These are phyloP conservation scores for Maccullochella peelii DNA, from an alignment of 2,113 vertebrate species.

Conservation along the genomic window DNA sequence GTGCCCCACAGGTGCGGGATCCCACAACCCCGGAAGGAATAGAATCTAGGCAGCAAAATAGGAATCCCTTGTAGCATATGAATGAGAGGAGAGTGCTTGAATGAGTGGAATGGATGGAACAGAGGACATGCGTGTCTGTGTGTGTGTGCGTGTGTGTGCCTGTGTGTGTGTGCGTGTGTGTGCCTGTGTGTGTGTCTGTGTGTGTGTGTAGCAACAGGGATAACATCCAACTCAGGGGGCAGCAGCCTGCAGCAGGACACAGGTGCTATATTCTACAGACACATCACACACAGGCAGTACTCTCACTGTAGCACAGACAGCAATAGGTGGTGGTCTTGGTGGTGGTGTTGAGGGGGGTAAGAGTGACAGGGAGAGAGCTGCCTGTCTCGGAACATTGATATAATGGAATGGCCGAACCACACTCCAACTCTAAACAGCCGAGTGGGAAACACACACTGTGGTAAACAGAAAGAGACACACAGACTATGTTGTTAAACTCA, in stretches of 20 bases:
- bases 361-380: constrained; percentile 31
- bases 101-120: constrained; percentile 33
- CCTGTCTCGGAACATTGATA: constrained; percentile 30
- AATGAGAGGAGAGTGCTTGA: constrained; percentile 63
- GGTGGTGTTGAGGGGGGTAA: not conserved
- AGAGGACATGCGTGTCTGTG: not conserved
- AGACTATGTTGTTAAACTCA: not conserved
- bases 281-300: constrained; percentile 36
- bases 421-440: not conserved
- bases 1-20: constrained; percentile 65
- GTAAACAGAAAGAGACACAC: constrained; percentile 3
- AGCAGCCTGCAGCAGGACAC: constrained; percentile 51
- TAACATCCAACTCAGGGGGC: constrained; percentile 43
- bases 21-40: constrained; percentile 62
- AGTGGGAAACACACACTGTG: constrained; percentile 7
- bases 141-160: not conserved
- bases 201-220: constrained; percentile 21
- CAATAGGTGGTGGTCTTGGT: constrained; percentile 15
- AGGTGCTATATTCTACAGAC: constrained; percentile 55
- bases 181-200: constrained; percentile 3
- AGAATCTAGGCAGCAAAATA: constrained; percentile 65
- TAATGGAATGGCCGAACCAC: constrained; percentile 32
- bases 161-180: not conserved
- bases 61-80: constrained; percentile 57
- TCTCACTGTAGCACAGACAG: constrained; percentile 31